phyloP scores from a whole-genome alignment of 2,113 vertebrate genomes.

The Xiphias gladius region DNA sequence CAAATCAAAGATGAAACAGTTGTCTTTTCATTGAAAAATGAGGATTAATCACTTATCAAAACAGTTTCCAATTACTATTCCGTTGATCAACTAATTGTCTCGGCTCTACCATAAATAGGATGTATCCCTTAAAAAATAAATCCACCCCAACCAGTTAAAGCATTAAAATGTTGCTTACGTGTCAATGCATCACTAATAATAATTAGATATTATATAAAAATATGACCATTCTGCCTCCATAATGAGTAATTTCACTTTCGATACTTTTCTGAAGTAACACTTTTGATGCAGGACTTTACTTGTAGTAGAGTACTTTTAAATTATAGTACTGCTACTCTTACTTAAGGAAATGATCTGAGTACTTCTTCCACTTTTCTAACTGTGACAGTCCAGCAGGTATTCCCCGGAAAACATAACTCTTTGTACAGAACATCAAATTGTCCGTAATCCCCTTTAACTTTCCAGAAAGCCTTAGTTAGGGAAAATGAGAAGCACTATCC shows the following conservation, averaged over 20 bases:
- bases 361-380: too few relatives aligned
- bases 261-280: background rate
- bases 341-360: too few relatives aligned
- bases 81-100: background rate
- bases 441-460: slow-evolving; percentile 32
- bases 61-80: background rate
- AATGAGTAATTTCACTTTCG: background rate
- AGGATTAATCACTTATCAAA: background rate
- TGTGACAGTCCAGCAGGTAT: slow-evolving; percentile 2
- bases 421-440: slow-evolving; percentile 15
- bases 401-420: slow-evolving; percentile 11
- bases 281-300: too few relatives aligned
- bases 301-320: too few relatives aligned
- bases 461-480: slow-evolving; percentile 15
- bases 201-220: too few relatives aligned
- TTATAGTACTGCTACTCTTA: background rate
- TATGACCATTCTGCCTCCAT: background rate
- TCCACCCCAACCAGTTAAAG: too few relatives aligned
- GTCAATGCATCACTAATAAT: too few relatives aligned
- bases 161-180: too few relatives aligned
- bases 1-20: too few relatives aligned
- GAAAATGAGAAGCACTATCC: slow-evolving; percentile 31
- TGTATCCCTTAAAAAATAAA: too few relatives aligned
- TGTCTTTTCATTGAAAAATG: background rate
- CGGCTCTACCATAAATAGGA: background rate